Base-by-base conservation (phyloP, 2,113 vertebrate genomes). In the Eurypyga helias region DNA sequence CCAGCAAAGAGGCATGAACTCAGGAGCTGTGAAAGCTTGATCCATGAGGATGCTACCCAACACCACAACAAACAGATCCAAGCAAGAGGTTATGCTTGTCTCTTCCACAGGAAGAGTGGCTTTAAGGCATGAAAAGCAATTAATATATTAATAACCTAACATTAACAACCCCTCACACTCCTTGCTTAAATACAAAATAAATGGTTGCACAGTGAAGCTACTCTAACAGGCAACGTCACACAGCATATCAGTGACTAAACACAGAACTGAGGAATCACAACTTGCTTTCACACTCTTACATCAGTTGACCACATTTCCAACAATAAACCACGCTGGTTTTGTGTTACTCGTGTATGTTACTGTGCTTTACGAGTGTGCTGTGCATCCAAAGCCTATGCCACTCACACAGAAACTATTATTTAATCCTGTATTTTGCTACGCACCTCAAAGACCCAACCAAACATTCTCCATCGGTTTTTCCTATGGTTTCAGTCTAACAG, bases 281-380 rank as follows among this genome's bases (percentile, higher is more conserved):
- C 61, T 66, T 54, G 54, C 69, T 95, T 84, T 85, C 83, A 89
- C 62, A 80, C 38, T 62, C 51, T 86, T 61, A 69, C n/a, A 86
- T 29, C 8, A 2, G 36, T 6, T 95, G 77, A 91, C 95, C 89
- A 90, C 48, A 92, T 52, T 92, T 89, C 72, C 86, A 97, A 79
- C 57, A 93, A 79, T 20, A 95, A 96, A 93, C 86, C 92, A 90
- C 41, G 2, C 21, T 61, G 65, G 41, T 8, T 61, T 91, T 60
- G 20, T 38, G 70, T 83, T 83, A 64, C 46, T 58, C 2, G 0
- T 13, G 21, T 33, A 49, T 13, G 15, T 48, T 29, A 58, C 29
- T 20, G 38, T 54, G 21, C 23, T 72, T 89, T 3, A 57, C 33
- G 25, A 81, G 62, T 0, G 19, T 45, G 66, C 45, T 49, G 11